A percentile compares a stretch with the other conserved stretches of the same genome.
phyloP scores from a whole-genome alignment of 2,888 invertebrate genomes.

The Beris morrisii region DNA sequence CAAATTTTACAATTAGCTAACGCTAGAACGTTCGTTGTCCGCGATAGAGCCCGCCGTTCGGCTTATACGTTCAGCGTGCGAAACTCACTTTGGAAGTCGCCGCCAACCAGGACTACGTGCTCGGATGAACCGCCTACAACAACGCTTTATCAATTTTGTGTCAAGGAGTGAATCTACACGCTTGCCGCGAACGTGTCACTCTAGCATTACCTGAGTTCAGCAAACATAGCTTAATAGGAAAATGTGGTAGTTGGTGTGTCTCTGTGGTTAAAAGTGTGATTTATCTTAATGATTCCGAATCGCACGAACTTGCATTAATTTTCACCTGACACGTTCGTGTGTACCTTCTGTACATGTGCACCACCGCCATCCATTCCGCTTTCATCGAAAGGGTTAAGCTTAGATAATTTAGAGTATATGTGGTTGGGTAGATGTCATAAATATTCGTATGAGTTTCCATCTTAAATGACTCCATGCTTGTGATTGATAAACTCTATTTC shows the following conservation, averaged over 20 bases:
- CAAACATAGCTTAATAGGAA: slow-evolving; percentile 13
- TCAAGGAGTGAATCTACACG: slow-evolving; percentile 27
- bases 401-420: too few relatives aligned
- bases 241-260: slow-evolving; percentile 6
- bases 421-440: too few relatives aligned
- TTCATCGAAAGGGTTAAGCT: too few relatives aligned
- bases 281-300: slow-evolving; percentile 18
- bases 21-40: not conserved
- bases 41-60: slow-evolving; percentile 1
- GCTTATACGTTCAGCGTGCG: not conserved
- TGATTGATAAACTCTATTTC: too few relatives aligned
- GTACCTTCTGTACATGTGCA: too few relatives aligned
- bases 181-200: slow-evolving; percentile 25
- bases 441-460: too few relatives aligned
- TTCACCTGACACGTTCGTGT: too few relatives aligned
- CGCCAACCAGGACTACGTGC: slow-evolving; percentile 1
- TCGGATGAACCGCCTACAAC: slow-evolving; percentile 2
- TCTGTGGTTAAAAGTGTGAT: slow-evolving; percentile 2
- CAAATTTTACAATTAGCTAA: slow-evolving; percentile 30
- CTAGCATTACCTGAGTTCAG: not conserved
- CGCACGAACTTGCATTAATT: slow-evolving; percentile 9
- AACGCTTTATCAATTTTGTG: slow-evolving; percentile 18
- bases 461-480: too few relatives aligned
- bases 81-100: too few relatives aligned
- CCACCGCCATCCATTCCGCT: too few relatives aligned